Conservation (phyloP, 2,797 vertebrate genomes). For the Natrix natrix region DNA sequence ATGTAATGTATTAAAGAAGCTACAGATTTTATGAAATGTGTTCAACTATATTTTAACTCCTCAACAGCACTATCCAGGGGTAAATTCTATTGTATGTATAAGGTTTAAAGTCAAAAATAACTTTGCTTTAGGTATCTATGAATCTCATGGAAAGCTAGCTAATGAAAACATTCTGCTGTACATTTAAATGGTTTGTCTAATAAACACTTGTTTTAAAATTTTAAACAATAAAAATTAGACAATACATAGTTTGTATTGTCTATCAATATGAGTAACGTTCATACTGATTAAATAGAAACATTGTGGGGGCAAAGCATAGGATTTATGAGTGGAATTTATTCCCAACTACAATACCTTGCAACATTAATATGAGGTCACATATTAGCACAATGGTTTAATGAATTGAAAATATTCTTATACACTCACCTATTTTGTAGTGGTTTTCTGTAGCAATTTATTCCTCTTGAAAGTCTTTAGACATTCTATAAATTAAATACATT, state of each 20-base stretch:
- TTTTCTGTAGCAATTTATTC: not conserved
- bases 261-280: not conserved
- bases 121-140: not conserved
- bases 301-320: not conserved
- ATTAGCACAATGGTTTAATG: not conserved
- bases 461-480: not conserved
- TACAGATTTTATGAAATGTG: slow-evolving; percentile 15
- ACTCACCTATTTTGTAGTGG: not conserved
- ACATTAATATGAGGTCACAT: not conserved
- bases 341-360: not conserved
- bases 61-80: not conserved
- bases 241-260: not conserved
- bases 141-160: not conserved
- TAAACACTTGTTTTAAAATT: not conserved
- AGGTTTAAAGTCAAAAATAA: not conserved
- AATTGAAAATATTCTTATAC: not conserved
- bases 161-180: not conserved
- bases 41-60: slow-evolving; percentile 24
- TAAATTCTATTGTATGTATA: not conserved
- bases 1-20: slow-evolving; percentile 14
- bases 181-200: not conserved
- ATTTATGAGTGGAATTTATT: not conserved
- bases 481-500: not conserved
- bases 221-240: not conserved
- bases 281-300: not conserved